Evolutionary conservation across 2,888 invertebrate species (phyloP), one percentile per base, ranked within the genome.

Genomic region (Phyto melanocephala): DNA sequence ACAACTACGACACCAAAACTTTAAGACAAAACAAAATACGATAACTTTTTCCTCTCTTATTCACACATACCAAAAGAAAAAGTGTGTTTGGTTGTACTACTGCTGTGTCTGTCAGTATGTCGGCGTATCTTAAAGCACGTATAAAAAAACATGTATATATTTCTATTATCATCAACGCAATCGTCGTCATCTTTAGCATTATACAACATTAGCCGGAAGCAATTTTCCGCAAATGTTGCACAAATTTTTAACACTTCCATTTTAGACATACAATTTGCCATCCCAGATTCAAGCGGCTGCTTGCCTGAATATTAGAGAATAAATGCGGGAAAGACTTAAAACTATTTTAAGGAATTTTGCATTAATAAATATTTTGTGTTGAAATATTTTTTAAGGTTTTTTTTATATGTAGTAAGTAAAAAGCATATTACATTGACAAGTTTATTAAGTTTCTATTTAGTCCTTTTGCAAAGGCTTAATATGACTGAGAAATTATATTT

Each of bases 161-260:
- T 78, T 75, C 56, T 65, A 42, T 80, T 58, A 70, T 75, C 35
- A 79, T 72, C 67, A 70, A 22, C 63, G 20, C 74, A 58, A 65
- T 60, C 74, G 40, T 71, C 77, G 68, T 35, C 74, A 70, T 75
- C 52, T 65, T 68, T 22, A 28, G 58, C 70, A 75, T 79, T 70
- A 22, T 54, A 75, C 81, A 72, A 76, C 63, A 79, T 83, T 79
- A 67, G 83, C 80, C 83, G 85, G 83, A 85, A 86, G 84, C 77
- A 81, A 86, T 86, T 85, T 84, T 72, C 47, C 80, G 72, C 86
- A 84, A 82, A 84, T 83, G 86, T 71, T 80, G 79, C 84, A 79
- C 74, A 75, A 79, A 75, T 75, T 79, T 79, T 76, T 52, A 82
- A 79, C 78, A 82, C 79, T 82, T 82, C 45, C 75, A 79, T n/a